Conservation (phyloP, 2,797 vertebrate species). For the Diglossa cyanea region DNA sequence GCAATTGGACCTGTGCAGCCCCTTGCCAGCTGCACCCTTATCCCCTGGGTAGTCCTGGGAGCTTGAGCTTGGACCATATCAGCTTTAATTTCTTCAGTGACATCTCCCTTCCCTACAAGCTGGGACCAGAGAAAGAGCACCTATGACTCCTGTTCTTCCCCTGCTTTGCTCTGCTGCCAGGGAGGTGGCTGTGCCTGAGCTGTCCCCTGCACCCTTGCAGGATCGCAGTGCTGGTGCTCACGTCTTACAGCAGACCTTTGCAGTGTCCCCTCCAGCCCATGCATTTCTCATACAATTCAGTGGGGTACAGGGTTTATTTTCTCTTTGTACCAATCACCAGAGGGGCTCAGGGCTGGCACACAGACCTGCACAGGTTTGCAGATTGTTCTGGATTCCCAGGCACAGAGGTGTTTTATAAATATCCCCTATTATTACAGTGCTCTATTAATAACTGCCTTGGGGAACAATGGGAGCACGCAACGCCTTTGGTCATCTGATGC, state of each 20-base stretch:
- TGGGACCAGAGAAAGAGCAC: background rate
- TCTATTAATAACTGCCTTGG: constrained; percentile 60
- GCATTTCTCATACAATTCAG: background rate
- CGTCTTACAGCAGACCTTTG: fast-evolving
- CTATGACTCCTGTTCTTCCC: background rate
- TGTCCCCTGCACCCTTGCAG: background rate
- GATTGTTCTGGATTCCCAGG: constrained; percentile 19
- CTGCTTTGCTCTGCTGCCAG: background rate
- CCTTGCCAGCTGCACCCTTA: background rate
- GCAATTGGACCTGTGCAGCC: background rate
- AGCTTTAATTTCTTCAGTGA: background rate
- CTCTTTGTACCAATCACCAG: background rate
- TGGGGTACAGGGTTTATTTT: background rate
- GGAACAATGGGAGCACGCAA: constrained; percentile 54
- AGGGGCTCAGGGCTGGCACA: background rate
- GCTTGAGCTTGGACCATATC: fast-evolving
- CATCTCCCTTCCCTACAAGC: background rate
- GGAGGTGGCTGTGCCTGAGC: background rate
- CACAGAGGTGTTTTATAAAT: constrained; percentile 52
- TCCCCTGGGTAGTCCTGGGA: fast-evolving
- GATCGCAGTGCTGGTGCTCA: background rate
- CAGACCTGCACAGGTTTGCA: constrained; percentile 11
- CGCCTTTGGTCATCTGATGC: constrained; percentile 47
- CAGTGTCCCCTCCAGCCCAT: background rate
- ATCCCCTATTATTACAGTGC: constrained; percentile 13